These are phyloP conservation scores for Rhyzopertha dominica DNA, from an alignment of 1,140 invertebrate genomes.

Conservation along the genomic window DNA sequence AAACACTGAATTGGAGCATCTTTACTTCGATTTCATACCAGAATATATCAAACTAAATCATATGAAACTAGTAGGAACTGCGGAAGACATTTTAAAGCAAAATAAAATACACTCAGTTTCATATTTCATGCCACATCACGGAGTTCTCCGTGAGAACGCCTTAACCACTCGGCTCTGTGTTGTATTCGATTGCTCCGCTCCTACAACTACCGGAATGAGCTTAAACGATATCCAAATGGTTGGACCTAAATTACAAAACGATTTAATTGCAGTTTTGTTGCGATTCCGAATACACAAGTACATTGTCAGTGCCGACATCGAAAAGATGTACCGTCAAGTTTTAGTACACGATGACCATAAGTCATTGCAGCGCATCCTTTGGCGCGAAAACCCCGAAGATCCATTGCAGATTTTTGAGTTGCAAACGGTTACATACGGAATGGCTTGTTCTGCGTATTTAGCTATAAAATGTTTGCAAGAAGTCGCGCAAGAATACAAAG, in stretches of 20 bases:
- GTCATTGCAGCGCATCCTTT: constrained; percentile 45
- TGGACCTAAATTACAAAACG: constrained; percentile 39
- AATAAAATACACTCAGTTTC: background rate
- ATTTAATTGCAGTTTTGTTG: constrained; percentile 39
- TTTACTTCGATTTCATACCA: constrained; percentile 14
- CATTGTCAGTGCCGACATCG: constrained; percentile 39
- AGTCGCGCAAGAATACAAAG: no score
- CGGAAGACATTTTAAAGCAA: constrained; percentile 5
- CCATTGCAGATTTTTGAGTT: constrained; percentile 34
- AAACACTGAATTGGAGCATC: constrained; percentile 18
- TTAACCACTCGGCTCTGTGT: constrained; percentile 36
- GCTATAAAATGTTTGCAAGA: no score
- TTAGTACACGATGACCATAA: constrained; percentile 34
- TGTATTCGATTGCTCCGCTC: constrained; percentile 39
- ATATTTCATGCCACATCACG: constrained; percentile 46
- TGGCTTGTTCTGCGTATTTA: no score
- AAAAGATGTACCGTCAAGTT: constrained; percentile 46
- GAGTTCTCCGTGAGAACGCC: constrained; percentile 34
- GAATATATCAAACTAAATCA: constrained; percentile 14
- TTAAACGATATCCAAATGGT: constrained; percentile 26
- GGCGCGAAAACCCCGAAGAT: constrained; percentile 28
- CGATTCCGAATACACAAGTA: constrained; percentile 39
- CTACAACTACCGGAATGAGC: constrained; percentile 22
- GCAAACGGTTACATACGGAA: constrained; percentile 34
- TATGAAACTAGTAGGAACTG: no score